These are phyloP conservation scores for Catharus ustulatus DNA, from an alignment of 2,797 vertebrate species.

Conservation along the genomic window DNA sequence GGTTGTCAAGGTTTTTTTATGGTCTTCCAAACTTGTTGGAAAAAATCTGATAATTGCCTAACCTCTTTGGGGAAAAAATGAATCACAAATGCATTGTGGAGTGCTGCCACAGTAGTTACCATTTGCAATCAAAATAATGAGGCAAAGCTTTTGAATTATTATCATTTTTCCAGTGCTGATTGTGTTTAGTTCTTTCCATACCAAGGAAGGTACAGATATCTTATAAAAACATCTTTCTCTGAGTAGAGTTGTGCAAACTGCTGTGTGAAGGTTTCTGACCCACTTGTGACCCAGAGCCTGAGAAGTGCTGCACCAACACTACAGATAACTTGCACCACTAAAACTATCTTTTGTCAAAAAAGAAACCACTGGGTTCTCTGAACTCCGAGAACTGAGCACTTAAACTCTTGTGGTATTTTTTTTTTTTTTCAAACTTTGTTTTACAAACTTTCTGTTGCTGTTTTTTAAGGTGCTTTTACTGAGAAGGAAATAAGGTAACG, in stretches of 20 bases:
- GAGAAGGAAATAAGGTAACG: not conserved
- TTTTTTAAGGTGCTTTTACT: not conserved
- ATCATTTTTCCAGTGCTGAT: not conserved
- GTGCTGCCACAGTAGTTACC: not conserved
- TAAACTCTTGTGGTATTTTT: not conserved
- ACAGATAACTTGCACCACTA: not conserved
- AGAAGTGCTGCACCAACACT: not conserved
- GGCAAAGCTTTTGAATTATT: not conserved
- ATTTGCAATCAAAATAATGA: not conserved
- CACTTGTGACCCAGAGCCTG: slow-evolving; percentile 28
- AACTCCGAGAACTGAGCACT: not conserved
- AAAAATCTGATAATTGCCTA: not conserved
- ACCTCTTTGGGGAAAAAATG: not conserved
- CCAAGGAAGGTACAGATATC: not conserved
- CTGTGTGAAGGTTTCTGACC: not conserved
- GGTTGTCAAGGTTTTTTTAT: not conserved
- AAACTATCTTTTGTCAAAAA: not conserved
- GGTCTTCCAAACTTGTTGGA: not conserved
- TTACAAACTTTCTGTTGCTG: not conserved
- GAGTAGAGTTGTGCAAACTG: not conserved
- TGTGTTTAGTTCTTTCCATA: slow-evolving; percentile 5
- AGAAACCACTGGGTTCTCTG: slow-evolving; percentile 35
- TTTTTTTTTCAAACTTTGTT: not conserved
- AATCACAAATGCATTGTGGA: not conserved
- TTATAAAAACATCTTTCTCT: not conserved